Evolutionary conservation across 2,113 vertebrate genomes (phyloP).

Genomic region (Percopsis transmontana): DNA sequence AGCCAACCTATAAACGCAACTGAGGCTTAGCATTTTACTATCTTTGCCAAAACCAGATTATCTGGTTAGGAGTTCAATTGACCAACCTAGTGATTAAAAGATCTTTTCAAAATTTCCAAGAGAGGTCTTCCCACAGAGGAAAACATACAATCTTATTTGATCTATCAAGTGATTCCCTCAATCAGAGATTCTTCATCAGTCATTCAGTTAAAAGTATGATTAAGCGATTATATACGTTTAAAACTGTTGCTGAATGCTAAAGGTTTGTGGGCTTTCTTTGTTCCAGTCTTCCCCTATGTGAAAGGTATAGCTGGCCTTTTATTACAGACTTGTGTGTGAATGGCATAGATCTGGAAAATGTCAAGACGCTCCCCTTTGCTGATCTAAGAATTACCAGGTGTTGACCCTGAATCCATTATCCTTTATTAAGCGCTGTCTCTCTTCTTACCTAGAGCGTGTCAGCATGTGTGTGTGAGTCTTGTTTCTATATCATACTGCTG

Average conservation of each 20-base stretch:
- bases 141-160: conserved; percentile 36
- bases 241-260: conserved; percentile 25
- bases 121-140: conserved; percentile 35
- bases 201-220: background rate
- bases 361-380: conserved; percentile 55
- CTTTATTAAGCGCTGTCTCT: conserved; percentile 65
- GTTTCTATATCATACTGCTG: too few species aligned
- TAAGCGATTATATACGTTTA: conserved; percentile 6
- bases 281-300: conserved; percentile 33
- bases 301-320: conserved; percentile 60
- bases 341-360: conserved; percentile 64
- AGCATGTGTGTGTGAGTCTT: conserved; percentile 1
- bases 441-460: conserved; percentile 16
- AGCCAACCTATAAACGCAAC: conserved; percentile 57
- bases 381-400: conserved; percentile 74
- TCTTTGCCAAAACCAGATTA: conserved; percentile 57
- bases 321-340: conserved; percentile 52
- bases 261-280: conserved; percentile 51
- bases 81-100: conserved; percentile 61
- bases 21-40: conserved; percentile 50
- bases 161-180: conserved; percentile 35
- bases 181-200: conserved; percentile 19
- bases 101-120: conserved; percentile 50
- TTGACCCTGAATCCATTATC: conserved; percentile 75
- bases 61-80: conserved; percentile 65